A percentile compares a stretch with the other conserved stretches of the same genome.
Evolutionary conservation across 2,888 invertebrate genomes (phyloP).

Genomic region (Lasioglossum pauxillum): DNA sequence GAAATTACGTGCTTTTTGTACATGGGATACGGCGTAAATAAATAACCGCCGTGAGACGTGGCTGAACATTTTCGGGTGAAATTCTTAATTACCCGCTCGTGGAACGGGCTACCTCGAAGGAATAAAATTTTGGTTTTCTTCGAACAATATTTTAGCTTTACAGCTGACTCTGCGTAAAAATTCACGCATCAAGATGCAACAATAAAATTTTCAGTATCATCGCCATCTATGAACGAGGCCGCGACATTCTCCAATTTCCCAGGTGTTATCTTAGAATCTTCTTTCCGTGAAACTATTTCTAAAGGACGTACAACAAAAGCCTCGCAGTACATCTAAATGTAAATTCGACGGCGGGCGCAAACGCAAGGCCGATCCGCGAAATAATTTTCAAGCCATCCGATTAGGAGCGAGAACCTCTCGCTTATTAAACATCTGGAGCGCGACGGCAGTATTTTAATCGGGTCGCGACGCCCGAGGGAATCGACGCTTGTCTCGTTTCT

Average conservation of each 20-base stretch:
- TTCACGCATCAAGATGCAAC: no score
- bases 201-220: no score
- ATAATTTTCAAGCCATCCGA: not conserved
- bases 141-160: not conserved
- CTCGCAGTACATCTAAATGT: not conserved
- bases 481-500: constrained; percentile 23
- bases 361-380: not conserved
- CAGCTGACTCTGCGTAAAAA: no score
- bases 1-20: not conserved
- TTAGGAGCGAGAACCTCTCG: not conserved
- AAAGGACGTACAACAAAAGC: not conserved
- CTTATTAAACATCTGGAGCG: not conserved
- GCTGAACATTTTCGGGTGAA: not conserved
- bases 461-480: constrained; percentile 9
- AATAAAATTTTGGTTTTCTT: not conserved
- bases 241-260: no score
- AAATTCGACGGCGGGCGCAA: not conserved
- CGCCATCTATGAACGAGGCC: no score
- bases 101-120: not conserved
- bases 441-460: constrained; percentile 25
- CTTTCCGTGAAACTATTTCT: not conserved
- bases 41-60: not conserved
- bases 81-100: not conserved
- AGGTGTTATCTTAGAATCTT: no score
- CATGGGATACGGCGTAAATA: not conserved